Conservation (phyloP, 1,140 invertebrate genomes). For the Trachelipus rathkii region DNA sequence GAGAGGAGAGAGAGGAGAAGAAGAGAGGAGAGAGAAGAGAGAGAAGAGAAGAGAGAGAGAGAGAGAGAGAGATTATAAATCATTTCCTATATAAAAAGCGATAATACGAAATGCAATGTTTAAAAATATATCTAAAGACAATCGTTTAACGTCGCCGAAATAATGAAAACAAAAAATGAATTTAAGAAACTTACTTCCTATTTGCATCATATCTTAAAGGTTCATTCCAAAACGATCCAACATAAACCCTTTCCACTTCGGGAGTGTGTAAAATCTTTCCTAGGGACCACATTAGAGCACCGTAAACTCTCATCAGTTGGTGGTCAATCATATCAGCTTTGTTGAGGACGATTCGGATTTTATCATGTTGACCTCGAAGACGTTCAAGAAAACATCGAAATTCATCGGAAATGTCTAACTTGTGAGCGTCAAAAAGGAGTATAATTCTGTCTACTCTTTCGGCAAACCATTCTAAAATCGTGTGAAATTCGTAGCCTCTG, state of each 20-base stretch:
- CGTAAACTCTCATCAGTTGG: conserved; percentile 72
- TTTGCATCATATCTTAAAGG: conserved; percentile 59
- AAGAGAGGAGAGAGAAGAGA: too few species aligned
- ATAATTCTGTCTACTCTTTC: conserved; percentile 69
- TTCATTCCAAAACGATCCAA: conserved; percentile 63
- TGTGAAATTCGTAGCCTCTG: conserved; percentile 65
- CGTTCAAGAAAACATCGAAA: conserved; percentile 62
- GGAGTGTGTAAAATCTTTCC: conserved; percentile 60
- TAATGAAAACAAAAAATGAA: background rate
- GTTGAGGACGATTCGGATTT: conserved; percentile 67
- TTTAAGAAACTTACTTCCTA: conserved; percentile 48
- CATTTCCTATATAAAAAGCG: too few species aligned
- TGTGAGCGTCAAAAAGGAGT: conserved; percentile 70
- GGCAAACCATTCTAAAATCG: conserved; percentile 70
- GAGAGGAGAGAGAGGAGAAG: too few species aligned
- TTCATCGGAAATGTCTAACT: conserved; percentile 72
- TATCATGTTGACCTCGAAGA: conserved; percentile 66
- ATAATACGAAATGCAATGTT: too few species aligned
- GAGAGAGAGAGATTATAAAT: too few species aligned
- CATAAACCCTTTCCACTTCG: conserved; percentile 61
- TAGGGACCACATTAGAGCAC: conserved; percentile 70
- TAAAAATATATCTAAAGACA: too few species aligned
- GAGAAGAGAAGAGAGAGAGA: too few species aligned
- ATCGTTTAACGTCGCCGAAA: too few species aligned
- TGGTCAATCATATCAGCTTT: conserved; percentile 72